Percentiles rank a stretch among this genome's conserved stretches.
Conservation (phyloP, 2,797 vertebrate species). For the Myotis daubentonii region DNA sequence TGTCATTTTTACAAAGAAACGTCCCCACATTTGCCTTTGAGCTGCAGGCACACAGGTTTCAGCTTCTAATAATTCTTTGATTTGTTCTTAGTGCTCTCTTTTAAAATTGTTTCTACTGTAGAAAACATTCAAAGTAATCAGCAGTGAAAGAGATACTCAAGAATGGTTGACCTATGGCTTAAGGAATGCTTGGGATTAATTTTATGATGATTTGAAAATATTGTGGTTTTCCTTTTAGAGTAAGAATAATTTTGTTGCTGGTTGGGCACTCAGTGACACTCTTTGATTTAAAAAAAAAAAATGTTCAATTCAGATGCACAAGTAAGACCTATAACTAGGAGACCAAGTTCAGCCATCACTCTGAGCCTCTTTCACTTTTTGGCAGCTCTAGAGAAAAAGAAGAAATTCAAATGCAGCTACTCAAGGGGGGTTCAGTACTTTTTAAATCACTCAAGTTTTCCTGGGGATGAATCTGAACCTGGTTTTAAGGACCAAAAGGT, state of each 20-base stretch:
- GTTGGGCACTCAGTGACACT: background rate
- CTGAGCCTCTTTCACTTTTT: background rate
- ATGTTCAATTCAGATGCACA: background rate
- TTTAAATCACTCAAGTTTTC: slow-evolving; percentile 64
- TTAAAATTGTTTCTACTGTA: background rate
- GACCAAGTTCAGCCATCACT: background rate
- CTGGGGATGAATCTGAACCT: slow-evolving; percentile 62
- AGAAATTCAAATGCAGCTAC: slow-evolving; percentile 61
- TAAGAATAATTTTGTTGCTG: background rate
- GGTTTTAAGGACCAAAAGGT: slow-evolving; percentile 53
- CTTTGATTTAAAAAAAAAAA: slow-evolving; percentile 24
- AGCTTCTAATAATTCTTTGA: background rate
- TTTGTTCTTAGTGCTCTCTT: background rate
- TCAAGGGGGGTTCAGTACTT: slow-evolving; percentile 36
- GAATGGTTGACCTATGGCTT: background rate
- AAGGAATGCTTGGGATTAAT: background rate
- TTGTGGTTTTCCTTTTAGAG: background rate
- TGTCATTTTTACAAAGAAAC: background rate
- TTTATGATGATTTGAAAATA: slow-evolving; percentile 14
- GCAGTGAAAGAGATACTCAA: background rate
- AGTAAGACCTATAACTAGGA: slow-evolving; percentile 11
- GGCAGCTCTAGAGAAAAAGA: slow-evolving; percentile 13
- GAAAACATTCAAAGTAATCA: background rate
- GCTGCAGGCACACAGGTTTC: background rate
- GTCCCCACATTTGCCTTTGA: background rate